Evolutionary conservation across 1,140 invertebrate genomes (phyloP).

Genomic region (Condylostylus longicornis): DNA sequence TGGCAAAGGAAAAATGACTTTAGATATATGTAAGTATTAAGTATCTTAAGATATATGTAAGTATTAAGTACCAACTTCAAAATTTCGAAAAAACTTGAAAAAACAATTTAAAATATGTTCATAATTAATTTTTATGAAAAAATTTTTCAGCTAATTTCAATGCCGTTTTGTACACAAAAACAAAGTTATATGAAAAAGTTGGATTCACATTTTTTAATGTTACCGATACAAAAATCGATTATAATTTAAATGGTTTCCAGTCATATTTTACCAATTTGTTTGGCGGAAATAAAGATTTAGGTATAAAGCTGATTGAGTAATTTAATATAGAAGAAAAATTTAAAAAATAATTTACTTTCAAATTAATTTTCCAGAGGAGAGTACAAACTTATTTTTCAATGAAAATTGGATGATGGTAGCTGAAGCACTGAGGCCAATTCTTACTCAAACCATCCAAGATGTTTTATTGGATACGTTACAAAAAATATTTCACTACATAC

Average conservation of each 20-base stretch:
- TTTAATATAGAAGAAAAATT: not conserved
- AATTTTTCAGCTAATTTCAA: slow-evolving; percentile 26
- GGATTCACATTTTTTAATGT: slow-evolving; percentile 48
- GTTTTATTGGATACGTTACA: slow-evolving; percentile 46
- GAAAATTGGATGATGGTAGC: slow-evolving; percentile 50
- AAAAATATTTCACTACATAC: slow-evolving; percentile 47
- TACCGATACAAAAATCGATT: slow-evolving; percentile 30
- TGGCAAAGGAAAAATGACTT: slow-evolving; percentile 48
- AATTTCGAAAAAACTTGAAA: slow-evolving; percentile 1
- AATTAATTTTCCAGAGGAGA: slow-evolving; percentile 41
- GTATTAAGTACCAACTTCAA: not conserved
- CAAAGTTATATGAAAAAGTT: slow-evolving; percentile 41
- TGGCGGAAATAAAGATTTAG: slow-evolving; percentile 28
- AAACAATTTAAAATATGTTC: slow-evolving; percentile 4
- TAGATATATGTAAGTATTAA: slow-evolving; percentile 43
- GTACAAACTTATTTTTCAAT: slow-evolving; percentile 51
- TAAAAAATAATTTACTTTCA: not conserved
- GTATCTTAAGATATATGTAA: not conserved
- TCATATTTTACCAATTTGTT: slow-evolving; percentile 28
- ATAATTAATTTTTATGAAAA: not conserved
- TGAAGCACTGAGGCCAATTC: slow-evolving; percentile 45
- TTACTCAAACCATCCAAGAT: slow-evolving; percentile 49
- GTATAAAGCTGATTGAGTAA: slow-evolving; percentile 8
- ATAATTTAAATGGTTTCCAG: slow-evolving; percentile 25
- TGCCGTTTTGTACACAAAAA: slow-evolving; percentile 44